Evolutionary conservation across 2,888 invertebrate genomes (phyloP), one percentile per base, ranked within the genome.

Genomic region (Norana najaformis): DNA sequence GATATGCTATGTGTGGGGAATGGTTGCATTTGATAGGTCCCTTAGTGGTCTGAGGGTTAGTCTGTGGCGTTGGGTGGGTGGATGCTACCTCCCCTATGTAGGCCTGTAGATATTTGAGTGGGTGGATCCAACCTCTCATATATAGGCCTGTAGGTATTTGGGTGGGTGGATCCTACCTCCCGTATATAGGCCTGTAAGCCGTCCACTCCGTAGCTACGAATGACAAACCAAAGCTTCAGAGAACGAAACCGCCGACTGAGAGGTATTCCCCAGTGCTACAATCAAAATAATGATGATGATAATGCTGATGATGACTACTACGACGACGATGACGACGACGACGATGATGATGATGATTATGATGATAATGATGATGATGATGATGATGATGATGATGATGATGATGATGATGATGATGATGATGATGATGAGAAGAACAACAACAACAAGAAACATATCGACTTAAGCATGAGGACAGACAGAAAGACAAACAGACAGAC

Each of bases 211-310:
- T 98, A 99, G 93, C 96, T 97, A 92, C 99, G 96, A 93, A 99
- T 96, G 92, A 99, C 99, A 95, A 99, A 99, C 99, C 99, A 99
- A 82, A 99, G 95, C 94, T 99, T 99, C 92, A 99, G 96, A 0
- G 98, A 97, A 91, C 99, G 96, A 95, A 99, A 99, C 92, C 99
- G 96, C 83, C 99, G 96, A 94, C 98, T 98, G 90, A 99, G 95
- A 13, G 99, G 98, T 93, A 99, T 98, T 88, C 99, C 98, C 99
- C 99, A 99, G 95, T 99, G 99, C 91, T 90, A 83, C 30, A 85
- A 83, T 37, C 2, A 83, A 35, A 36, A 30, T 69, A 69, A 0
- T 69, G 13, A 5, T 69, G 8, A 30, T 69, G n/a, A 3, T 69
- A n/a, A 30, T n/a, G 16, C 11, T 69, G n/a, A 8, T 69, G 4